Base-by-base conservation (phyloP, 1,140 invertebrate species). In the Globodera ellingtonae region DNA sequence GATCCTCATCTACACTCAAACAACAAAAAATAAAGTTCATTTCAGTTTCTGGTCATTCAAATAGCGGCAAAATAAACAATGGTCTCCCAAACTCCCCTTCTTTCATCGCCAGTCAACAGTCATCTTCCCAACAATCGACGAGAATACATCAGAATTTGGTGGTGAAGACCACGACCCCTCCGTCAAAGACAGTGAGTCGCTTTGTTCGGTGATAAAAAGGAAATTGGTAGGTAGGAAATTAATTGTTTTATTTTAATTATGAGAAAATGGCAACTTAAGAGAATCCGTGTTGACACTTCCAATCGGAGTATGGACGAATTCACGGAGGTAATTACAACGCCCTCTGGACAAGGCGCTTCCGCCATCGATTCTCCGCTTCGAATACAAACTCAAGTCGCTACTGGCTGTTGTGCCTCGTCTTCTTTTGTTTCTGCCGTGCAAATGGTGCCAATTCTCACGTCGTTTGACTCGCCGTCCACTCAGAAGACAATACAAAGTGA, bases 281-380 rank as follows among this genome's bases (percentile, higher is more conserved):
- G 79, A 24, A 24, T 81, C 8, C 81, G 79, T 35, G 79, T 83
- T 13, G 79, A 81, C 13, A 7, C 79, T 24, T 67, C 35, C 56
- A 81, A 81, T 50, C 81, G 80, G 18, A 50, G 18, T 7, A 46
- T 81, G 82, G 79, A 80, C 47, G 79, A 81, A 70, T 81, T 81
- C 24, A 21, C n/a, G 7, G 10, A 13, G 35, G 9, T 13, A 82
- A 24, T 50, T 79, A 24, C 65, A 6, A 15, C 48, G 72, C 18
- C 50, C 15, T 62, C 35, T 74, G 8, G 52, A 9, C 50, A 13
- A 52, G 50, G 7, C 50, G 50, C 56, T 59, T 59, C 56, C 56
- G 56, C 15, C 15, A 1, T 59, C 10, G 72, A 78, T 44, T 78
- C 35, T 13, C 24, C 76, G 9, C 46, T 44, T 35, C 10, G 72